A percentile compares a stretch with the other conserved stretches of the same genome.
These are phyloP conservation scores for Apostichopus leukothele DNA, from an alignment of 53 echinoderm and acorn worm species.

Conservation along the genomic window DNA sequence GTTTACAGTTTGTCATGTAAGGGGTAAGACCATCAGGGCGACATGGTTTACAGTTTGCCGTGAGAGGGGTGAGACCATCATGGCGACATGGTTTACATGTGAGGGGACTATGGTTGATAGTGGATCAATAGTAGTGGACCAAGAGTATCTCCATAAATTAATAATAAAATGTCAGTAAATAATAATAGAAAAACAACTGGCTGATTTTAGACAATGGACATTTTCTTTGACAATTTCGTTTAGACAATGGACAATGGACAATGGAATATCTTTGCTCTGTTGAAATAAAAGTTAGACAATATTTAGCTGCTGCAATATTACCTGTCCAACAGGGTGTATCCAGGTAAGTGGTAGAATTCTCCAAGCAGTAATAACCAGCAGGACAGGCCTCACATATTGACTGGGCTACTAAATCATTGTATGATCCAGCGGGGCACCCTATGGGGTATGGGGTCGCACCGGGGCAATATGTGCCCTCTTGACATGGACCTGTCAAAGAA, in stretches of 20 bases:
- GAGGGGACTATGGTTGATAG: too few species aligned
- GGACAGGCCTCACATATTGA: constrained; percentile 68
- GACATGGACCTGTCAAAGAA: constrained; percentile 69
- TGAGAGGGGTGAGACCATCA: too few species aligned
- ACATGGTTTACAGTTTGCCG: too few species aligned
- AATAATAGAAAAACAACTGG: too few species aligned
- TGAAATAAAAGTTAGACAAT: background rate
- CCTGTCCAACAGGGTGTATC: constrained; percentile 86
- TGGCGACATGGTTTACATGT: too few species aligned
- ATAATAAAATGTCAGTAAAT: too few species aligned
- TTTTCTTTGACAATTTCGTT: too few species aligned
- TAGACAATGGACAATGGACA: background rate
- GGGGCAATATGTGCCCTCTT: constrained; percentile 92
- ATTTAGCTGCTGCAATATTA: constrained; percentile 22
- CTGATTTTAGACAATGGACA: too few species aligned
- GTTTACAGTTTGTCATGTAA: too few species aligned
- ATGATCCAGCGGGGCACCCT: constrained; percentile 84
- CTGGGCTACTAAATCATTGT: constrained; percentile 79
- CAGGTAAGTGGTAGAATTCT: constrained; percentile 81
- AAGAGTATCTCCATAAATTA: too few species aligned
- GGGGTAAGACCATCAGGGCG: too few species aligned
- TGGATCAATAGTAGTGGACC: too few species aligned
- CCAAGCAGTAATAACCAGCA: constrained; percentile 84
- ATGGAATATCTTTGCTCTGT: background rate
- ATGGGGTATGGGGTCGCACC: constrained; percentile 77